These are phyloP conservation scores for Glareola pratincola DNA, from an alignment of 2,113 vertebrate species.

Conservation along the genomic window DNA sequence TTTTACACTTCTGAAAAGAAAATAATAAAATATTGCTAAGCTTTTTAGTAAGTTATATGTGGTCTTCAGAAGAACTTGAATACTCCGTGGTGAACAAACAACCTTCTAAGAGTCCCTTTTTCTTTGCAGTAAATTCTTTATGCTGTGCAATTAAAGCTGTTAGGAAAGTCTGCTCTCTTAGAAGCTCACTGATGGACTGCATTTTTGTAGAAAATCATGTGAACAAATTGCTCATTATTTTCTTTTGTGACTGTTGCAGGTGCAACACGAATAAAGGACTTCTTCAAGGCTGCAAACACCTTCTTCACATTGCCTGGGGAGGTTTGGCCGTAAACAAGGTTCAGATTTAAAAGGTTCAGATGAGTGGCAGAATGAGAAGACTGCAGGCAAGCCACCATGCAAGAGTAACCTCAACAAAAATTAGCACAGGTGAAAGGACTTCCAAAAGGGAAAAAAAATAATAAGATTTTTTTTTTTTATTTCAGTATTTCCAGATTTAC, in stretches of 20 bases:
- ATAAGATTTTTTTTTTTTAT: background rate
- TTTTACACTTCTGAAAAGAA: slow-evolving; percentile 78
- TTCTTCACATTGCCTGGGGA: background rate
- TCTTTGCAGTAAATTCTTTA: slow-evolving; percentile 54
- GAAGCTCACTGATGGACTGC: slow-evolving; percentile 3
- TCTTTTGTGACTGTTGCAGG: slow-evolving; percentile 46
- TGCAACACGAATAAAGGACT: slow-evolving; percentile 35
- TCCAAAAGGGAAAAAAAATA: background rate
- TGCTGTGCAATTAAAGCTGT: slow-evolving; percentile 43
- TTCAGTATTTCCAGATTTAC: background rate
- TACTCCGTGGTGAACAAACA: slow-evolving; percentile 17
- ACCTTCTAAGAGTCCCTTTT: slow-evolving; percentile 40
- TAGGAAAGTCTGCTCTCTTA: slow-evolving; percentile 19
- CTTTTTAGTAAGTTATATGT: slow-evolving; percentile 51
- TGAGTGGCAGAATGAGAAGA: background rate
- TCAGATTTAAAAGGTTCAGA: background rate
- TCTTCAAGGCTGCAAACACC: slow-evolving; percentile 27
- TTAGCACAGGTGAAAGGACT: background rate
- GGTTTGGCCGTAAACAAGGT: background rate
- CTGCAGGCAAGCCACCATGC: background rate
- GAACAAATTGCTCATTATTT: slow-evolving; percentile 59
- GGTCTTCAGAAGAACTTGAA: slow-evolving; percentile 58
- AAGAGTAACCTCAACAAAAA: background rate
- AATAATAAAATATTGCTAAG: slow-evolving; percentile 73
- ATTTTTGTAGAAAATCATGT: slow-evolving; percentile 38